These are phyloP conservation scores for Lytechinus pictus DNA, from an alignment of 35 echinoderm and acorn worm species.

Conservation along the genomic window DNA sequence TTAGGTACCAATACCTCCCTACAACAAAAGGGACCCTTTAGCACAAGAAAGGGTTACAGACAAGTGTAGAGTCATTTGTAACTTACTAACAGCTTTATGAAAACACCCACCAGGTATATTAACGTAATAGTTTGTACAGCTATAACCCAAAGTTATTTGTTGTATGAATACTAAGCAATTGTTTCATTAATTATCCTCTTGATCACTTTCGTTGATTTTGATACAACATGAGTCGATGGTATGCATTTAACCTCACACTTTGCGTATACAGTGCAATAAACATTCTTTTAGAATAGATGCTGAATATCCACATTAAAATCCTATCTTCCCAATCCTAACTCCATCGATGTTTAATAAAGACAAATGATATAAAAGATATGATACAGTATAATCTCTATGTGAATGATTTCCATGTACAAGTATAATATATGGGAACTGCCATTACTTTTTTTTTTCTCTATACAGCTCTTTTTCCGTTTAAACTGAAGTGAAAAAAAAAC, in stretches of 20 bases:
- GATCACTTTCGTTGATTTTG: neutral
- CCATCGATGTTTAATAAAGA: neutral
- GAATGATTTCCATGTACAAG: neutral
- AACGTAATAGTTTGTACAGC: neutral
- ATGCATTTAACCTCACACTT: neutral
- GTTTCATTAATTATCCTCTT: neutral
- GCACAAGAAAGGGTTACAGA: too few relatives aligned
- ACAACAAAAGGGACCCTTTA: too few relatives aligned
- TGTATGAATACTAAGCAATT: neutral
- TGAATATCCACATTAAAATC: neutral
- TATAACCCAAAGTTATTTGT: neutral
- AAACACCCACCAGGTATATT: neutral
- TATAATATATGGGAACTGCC: neutral
- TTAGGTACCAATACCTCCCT: too few relatives aligned
- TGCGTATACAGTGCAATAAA: constrained; percentile 9
- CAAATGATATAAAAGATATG: neutral
- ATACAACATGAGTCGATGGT: neutral
- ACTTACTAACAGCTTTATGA: too few relatives aligned
- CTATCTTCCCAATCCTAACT: neutral
- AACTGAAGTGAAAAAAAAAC: neutral
- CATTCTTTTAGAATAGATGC: neutral
- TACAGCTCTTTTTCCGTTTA: neutral
- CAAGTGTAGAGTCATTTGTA: too few relatives aligned
- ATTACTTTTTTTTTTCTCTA: neutral
- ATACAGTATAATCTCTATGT: neutral